A percentile compares a stretch with the other conserved stretches of the same genome.
These are phyloP conservation scores for Centruroides vittatus DNA, from an alignment of 1,140 invertebrate genomes.

Conservation along the genomic window DNA sequence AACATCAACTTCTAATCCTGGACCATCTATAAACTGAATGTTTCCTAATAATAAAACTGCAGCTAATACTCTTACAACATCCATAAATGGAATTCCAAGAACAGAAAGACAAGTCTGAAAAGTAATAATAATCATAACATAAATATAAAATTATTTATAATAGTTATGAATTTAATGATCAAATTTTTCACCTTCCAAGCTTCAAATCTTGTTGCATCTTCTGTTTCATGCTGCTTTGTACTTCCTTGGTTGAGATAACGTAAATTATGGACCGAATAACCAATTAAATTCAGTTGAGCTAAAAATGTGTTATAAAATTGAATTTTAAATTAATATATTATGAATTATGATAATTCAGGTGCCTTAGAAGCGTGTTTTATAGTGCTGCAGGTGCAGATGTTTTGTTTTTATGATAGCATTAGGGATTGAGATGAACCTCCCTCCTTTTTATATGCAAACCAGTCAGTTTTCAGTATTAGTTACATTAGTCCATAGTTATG, in stretches of 20 bases:
- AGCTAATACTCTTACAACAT: conserved; percentile 78
- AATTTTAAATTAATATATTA: too few relatives aligned
- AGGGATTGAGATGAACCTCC: too few relatives aligned
- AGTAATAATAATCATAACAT: background rate
- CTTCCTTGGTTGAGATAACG: conserved; percentile 63
- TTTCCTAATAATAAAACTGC: conserved; percentile 82
- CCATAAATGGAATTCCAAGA: conserved; percentile 81
- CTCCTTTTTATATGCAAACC: too few relatives aligned
- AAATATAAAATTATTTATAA: conserved; percentile 3
- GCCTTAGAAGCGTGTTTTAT: too few relatives aligned
- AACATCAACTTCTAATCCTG: conserved; percentile 12
- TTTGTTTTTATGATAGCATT: too few relatives aligned
- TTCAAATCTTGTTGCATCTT: conserved; percentile 44
- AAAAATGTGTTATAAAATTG: background rate
- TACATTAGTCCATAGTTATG: too few relatives aligned
- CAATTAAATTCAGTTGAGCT: conserved; percentile 54
- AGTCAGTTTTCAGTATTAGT: too few relatives aligned
- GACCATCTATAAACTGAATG: conserved; percentile 62
- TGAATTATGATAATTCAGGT: too few relatives aligned
- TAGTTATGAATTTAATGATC: background rate
- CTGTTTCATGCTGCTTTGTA: conserved; percentile 49
- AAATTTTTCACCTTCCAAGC: conserved; percentile 70
- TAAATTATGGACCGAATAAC: conserved; percentile 61
- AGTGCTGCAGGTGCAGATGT: too few relatives aligned
- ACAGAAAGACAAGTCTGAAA: conserved; percentile 40